Base-by-base conservation (phyloP, 2,888 invertebrate species). In the Heteropelma amictum region DNA sequence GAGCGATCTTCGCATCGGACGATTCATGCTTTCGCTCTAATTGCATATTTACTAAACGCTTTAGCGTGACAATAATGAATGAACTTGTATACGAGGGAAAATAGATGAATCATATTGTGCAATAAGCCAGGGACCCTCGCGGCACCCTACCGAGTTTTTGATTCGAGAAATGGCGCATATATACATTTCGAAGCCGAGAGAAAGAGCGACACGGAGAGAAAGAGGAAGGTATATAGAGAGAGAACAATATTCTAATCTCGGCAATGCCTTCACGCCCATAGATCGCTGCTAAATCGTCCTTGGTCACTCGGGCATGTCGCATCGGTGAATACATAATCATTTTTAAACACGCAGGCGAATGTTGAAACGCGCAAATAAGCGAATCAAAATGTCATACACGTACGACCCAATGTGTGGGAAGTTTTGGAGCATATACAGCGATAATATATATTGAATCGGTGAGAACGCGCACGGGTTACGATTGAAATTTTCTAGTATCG, bases 281-380 rank as follows among this genome's bases (percentile, higher is more conserved):
- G 40, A 63, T 35, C 45, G 53, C 33, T 47, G 53, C 19, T 42
- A 63, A 53, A 40, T 12, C 69, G 61, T 60, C 61, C 61, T 72
- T 65, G 72, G 49, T 35, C 51, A 64, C 64, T 51, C 51, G 72
- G 60, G 65, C 72, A 53, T 68, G 40, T 68, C 63, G 61, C 40
- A 40, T 35, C 30, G 61, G n/a, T 23, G 38, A 54, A 68, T 61
- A 67, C 40, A n/a, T n/a, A n/a, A n/a, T n/a, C n/a, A n/a, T 49
- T 68, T 68, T 63, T 23, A 26, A 38, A 63, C 21, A 54, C 38
- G 56, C 40, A 42, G n/a, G n/a, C n/a, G n/a, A n/a, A 68, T 68
- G 68, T 40, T 49, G 47, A 54, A 68, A 61, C 35, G 26, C 38
- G 61, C 19, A 40, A 42, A n/a, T n/a, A n/a, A n/a, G n/a, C 49